phyloP scores from a whole-genome alignment of 2,797 vertebrate genomes.

The Ictinia mississippiensis region DNA sequence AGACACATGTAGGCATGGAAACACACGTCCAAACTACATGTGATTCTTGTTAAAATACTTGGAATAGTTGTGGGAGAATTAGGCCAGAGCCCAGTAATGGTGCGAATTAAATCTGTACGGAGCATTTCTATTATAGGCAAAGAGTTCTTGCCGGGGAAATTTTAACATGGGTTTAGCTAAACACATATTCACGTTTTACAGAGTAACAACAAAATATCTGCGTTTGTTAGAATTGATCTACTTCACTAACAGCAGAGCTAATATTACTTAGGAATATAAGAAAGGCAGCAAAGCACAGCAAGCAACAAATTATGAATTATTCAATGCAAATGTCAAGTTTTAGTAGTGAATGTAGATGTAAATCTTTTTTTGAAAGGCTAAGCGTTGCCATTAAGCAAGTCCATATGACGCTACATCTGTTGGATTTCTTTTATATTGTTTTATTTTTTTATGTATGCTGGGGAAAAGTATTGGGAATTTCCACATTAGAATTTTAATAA shows the following conservation, averaged over 20 bases:
- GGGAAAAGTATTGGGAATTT: conserved; percentile 6
- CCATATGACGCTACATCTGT: conserved; percentile 50
- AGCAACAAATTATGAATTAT: conserved; percentile 20
- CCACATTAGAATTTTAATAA: background rate
- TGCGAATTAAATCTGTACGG: background rate
- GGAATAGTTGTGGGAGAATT: background rate
- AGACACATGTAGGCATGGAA: background rate
- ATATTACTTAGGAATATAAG: background rate
- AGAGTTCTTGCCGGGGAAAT: background rate
- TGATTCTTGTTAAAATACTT: conserved; percentile 2
- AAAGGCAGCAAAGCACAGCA: background rate
- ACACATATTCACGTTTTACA: background rate
- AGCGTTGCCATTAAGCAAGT: conserved; percentile 42
- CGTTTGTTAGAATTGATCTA: background rate
- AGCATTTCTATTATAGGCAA: background rate
- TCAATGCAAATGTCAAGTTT: conserved; percentile 30
- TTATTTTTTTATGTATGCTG: conserved; percentile 12
- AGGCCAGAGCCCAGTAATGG: background rate
- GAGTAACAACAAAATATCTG: background rate
- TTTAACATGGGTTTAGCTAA: background rate
- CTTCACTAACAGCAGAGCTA: background rate
- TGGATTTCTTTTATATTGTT: background rate
- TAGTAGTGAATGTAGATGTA: background rate
- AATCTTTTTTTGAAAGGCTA: conserved; percentile 39
- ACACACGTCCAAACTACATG: background rate